phyloP scores from a whole-genome alignment of 2,888 invertebrate species.

The Augochlorella aurata region DNA sequence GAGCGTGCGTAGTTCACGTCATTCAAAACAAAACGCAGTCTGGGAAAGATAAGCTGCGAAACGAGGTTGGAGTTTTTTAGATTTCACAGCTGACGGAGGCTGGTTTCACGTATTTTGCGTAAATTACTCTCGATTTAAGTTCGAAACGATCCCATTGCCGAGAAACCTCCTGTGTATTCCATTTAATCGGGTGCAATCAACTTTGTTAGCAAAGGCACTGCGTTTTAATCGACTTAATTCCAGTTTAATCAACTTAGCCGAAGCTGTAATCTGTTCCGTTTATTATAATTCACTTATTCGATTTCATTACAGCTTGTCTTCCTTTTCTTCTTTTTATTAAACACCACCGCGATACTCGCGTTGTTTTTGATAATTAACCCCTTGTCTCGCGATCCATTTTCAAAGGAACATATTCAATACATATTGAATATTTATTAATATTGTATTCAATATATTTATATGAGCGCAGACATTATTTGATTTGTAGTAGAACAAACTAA shows the following conservation, averaged over 20 bases:
- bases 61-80: neutral
- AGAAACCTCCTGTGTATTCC: slow-evolving; percentile 19
- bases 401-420: too few relatives aligned
- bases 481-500: too few relatives aligned
- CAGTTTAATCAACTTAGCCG: slow-evolving; percentile 51
- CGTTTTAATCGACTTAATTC: slow-evolving; percentile 53
- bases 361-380: slow-evolving; percentile 39
- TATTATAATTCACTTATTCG: slow-evolving; percentile 45
- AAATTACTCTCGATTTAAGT: slow-evolving; percentile 10
- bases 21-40: neutral
- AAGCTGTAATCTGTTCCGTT: slow-evolving; percentile 40
- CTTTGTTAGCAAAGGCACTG: slow-evolving; percentile 39
- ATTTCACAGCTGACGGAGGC: neutral
- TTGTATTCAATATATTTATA: too few relatives aligned
- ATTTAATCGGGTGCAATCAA: slow-evolving; percentile 41
- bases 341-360: slow-evolving; percentile 27
- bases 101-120: neutral
- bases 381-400: too few relatives aligned
- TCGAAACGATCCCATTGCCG: neutral
- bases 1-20: too few relatives aligned
- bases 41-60: neutral
- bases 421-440: too few relatives aligned
- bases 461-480: too few relatives aligned
- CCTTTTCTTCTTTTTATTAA: slow-evolving; percentile 24
- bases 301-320: slow-evolving; percentile 28